These are phyloP conservation scores for Todiramphus chloris DNA, from an alignment of 2,113 vertebrate genomes.

Conservation along the genomic window DNA sequence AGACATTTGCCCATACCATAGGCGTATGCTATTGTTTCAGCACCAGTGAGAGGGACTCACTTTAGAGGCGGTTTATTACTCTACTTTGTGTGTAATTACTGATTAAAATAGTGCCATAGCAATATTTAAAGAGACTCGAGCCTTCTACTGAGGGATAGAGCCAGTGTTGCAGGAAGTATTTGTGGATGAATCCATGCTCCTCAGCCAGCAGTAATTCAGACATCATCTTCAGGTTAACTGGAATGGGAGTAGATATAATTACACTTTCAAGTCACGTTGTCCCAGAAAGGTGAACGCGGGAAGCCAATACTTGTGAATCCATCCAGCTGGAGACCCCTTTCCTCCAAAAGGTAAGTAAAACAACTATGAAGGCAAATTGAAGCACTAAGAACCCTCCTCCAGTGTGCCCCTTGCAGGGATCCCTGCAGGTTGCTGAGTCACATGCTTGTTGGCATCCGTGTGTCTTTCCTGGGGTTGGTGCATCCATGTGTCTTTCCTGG, in stretches of 20 bases:
- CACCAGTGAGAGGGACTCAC: not conserved
- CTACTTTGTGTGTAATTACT: conserved; percentile 26
- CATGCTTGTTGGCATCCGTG: fast-evolving
- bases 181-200: not conserved
- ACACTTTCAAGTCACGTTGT: not conserved
- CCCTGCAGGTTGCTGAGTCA: not conserved
- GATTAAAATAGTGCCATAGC: conserved; percentile 31
- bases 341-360: not conserved
- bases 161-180: not conserved
- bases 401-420: not conserved
- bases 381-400: not conserved
- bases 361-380: not conserved
- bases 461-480: not conserved
- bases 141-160: not conserved
- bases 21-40: not conserved
- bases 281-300: not conserved
- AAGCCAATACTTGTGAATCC: not conserved
- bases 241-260: not conserved
- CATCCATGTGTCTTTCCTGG: not conserved
- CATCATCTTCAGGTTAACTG: not conserved
- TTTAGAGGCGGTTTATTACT: conserved; percentile 32
- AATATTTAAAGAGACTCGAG: conserved; percentile 26
- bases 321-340: not conserved
- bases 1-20: not conserved
- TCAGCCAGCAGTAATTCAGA: not conserved